Evolutionary conservation across 2,113 vertebrate species (phyloP), one percentile per base, ranked within the genome.

Genomic region (Tapirus terrestris): DNA sequence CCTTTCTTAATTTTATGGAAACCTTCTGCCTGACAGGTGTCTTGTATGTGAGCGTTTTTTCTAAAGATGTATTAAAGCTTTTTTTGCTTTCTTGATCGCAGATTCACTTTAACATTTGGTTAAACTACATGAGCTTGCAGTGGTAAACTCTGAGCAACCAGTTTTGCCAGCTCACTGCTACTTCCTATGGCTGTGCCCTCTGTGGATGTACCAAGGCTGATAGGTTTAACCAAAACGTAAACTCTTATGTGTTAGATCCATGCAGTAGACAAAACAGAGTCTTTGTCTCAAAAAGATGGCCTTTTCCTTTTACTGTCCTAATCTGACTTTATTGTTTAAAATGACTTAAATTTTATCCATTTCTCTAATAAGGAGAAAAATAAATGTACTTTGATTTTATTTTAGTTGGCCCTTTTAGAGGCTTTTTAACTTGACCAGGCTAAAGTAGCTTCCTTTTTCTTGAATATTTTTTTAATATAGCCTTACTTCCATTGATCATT

Each of bases 351-450:
- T 70, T 68, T 67, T 77, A 48, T 79, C 16, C 21, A 96, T 80
- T 94, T 82, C 63, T 92, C 83, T 80, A 96, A 75, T 83, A 95
- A 97, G 77, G 31, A 90, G 77, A 63, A 81, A 82, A 81, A 76
- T 68, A 73, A 84, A n/a, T 85, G 6, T 31, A 87, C 91, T 93
- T 95, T 89, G 29, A 43, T 77, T 97, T 97, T 89, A 39, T 76
- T 94, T 96, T 76, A 83, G 36, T 90, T 94, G 13, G 45, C 61
- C 53, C 94, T 89, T 92, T 45, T 39, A 43, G 51, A 89, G 36
- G 8, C 61, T 75, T 97, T 95, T 76, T 60, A 92, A 82, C 56
- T 91, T 83, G 14, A 83, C n/a, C 43, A 45, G 27, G 53, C 21
- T 96, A 76, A 90, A 27, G 23, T 73, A 72, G 36, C 36, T 75